Conservation (phyloP, 2,797 vertebrate genomes). For the Glossophaga mutica region DNA sequence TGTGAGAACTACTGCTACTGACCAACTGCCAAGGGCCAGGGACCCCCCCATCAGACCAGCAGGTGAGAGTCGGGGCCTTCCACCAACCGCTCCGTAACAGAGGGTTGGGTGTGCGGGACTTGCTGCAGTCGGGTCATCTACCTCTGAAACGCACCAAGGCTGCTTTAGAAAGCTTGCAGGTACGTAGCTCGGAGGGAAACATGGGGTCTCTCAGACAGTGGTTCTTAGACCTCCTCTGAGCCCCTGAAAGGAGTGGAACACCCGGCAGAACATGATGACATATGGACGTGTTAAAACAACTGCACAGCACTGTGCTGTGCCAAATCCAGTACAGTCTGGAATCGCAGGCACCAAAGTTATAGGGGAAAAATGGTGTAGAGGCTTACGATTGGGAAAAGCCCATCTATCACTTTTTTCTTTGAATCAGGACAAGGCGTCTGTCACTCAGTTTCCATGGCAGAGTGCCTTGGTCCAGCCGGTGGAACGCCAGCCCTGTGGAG, state of each 20-base stretch:
- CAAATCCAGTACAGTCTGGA: not conserved
- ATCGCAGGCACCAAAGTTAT: not conserved
- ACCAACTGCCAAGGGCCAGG: not conserved
- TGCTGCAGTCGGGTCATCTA: not conserved
- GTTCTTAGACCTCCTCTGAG: not conserved
- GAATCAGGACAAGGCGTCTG: not conserved
- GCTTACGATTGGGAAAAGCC: not conserved
- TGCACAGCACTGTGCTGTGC: not conserved
- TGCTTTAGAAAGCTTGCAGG: not conserved
- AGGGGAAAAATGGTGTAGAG: not conserved
- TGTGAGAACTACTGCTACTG: not conserved
- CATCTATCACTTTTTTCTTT: not conserved
- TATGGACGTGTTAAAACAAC: not conserved
- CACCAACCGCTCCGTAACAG: not conserved
- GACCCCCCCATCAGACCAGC: not conserved
- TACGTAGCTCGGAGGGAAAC: not conserved
- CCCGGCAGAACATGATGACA: not conserved
- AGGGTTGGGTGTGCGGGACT: not conserved
- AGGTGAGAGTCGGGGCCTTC: not conserved
- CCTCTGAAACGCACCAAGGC: not conserved
- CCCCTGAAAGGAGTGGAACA: not conserved
- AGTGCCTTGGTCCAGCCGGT: not conserved
- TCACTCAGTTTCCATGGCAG: not conserved
- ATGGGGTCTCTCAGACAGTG: not conserved
- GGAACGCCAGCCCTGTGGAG: not conserved